Evolutionary conservation across 2,113 vertebrate genomes (phyloP).

Genomic region (Marmota monax): DNA sequence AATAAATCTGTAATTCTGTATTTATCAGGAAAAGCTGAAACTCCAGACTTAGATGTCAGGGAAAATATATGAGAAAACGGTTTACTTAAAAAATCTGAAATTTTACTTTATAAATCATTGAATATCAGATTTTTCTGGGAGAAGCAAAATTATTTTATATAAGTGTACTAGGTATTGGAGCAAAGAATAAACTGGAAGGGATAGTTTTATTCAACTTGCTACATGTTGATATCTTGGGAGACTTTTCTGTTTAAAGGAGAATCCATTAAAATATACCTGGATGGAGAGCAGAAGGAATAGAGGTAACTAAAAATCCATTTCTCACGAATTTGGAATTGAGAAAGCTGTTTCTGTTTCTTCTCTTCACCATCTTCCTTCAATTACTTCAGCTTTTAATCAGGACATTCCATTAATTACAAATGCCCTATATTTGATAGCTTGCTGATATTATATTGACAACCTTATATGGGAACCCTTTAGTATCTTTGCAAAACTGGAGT

Average conservation of each 20-base stretch:
- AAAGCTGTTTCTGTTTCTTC: neutral
- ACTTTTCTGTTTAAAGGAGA: neutral
- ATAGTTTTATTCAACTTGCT: conserved; percentile 32
- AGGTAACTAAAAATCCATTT: neutral
- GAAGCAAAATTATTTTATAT: neutral
- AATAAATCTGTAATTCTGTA: neutral
- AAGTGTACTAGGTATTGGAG: neutral
- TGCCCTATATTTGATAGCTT: neutral
- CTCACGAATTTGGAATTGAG: neutral
- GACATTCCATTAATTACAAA: neutral
- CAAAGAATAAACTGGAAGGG: neutral
- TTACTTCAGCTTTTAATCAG: neutral
- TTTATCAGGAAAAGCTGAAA: neutral
- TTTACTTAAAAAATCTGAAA: neutral
- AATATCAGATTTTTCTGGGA: neutral
- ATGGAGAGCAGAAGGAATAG: neutral
- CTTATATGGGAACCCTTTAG: neutral
- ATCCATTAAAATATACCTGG: conserved; percentile 8
- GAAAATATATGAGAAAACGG: neutral
- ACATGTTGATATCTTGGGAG: neutral
- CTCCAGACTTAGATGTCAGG: neutral
- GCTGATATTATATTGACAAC: neutral
- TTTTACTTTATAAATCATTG: neutral
- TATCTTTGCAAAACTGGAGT: neutral
- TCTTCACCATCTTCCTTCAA: no score